Base-by-base conservation (phyloP, 2,797 vertebrate genomes). In the Gymnothorax reevesii region DNA sequence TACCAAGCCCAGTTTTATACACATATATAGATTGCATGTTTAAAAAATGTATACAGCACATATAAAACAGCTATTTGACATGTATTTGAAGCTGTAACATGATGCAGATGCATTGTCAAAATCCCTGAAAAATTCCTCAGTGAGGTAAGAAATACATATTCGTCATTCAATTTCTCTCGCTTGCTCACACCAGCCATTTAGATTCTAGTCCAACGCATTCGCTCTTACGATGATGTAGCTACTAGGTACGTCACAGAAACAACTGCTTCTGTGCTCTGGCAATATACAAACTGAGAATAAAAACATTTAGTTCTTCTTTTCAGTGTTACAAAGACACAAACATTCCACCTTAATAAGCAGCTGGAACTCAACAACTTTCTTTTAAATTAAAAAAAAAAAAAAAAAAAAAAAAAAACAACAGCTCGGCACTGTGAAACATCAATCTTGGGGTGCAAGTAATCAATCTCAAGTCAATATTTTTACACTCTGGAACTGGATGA, bases 51-150 rank as follows among this genome's bases (percentile, higher is more conserved):
- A 94, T 96, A 97, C 95, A 97, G 96, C 96, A 97, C 95, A 94
- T 95, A 96, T 96, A 95, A 96, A 96, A 96, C 95, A 97, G 96
- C 96, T 95, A 94, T 95, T 95, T 95, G 94, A 96, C 95, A 90
- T 94, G 93, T 95, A 96, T 96, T 93, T 95, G 92, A 94, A 95
- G 96, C 96, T 97, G 96, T 96, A 97, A 97, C 95, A 96, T 93
- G 95, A 97, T 96, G 95, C 95, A 96, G 94, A 96, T 95, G 95
- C 94, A 97, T 96, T 97, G 96, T 97, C 96, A 95, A 96, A 97
- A 97, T 98, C 97, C 98, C 98, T 99, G 98, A 98, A 98, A 97
- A 97, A 94, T 94, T 96, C 97, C 97, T 98, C 95, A 91, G 94
- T 98, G 98, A 99, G 98, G 98, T 98, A 98, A 97, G 94, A 90